Conservation (phyloP, 2,888 invertebrate genomes). For the Dryadula phaetusa region DNA sequence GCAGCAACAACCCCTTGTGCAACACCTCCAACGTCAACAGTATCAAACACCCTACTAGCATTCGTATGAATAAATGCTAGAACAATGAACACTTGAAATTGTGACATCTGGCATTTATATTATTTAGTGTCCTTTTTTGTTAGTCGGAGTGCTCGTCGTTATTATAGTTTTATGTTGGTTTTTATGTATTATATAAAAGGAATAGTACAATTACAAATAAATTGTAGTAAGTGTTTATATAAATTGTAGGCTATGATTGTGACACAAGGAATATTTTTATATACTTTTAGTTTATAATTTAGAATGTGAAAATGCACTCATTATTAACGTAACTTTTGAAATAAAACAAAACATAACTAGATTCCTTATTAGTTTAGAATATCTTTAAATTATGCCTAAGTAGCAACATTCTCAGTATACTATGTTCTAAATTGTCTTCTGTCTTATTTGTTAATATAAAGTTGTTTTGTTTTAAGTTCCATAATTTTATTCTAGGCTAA, state of each 20-base stretch:
- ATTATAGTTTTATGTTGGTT: background rate
- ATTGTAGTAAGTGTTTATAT: background rate
- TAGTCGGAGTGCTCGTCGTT: background rate
- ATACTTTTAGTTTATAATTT: slow-evolving; percentile 7
- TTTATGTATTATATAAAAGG: background rate
- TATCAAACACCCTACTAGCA: slow-evolving; percentile 75
- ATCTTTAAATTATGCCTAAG: background rate
- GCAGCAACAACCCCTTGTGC: slow-evolving; percentile 86
- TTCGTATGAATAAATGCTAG: slow-evolving; percentile 13
- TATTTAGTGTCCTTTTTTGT: background rate
- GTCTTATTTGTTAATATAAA: slow-evolving; percentile 13
- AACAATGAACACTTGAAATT: slow-evolving; percentile 13
- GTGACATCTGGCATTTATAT: slow-evolving; percentile 13
- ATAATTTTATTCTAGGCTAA: background rate
- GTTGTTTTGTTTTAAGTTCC: background rate
- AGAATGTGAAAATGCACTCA: background rate
- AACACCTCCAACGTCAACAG: slow-evolving; percentile 76
- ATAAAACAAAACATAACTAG: background rate
- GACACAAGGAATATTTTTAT: slow-evolving; percentile 14
- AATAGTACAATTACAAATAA: slow-evolving; percentile 11
- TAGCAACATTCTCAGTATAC: background rate
- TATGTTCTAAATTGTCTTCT: background rate
- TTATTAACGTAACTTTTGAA: background rate
- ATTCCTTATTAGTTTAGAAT: background rate
- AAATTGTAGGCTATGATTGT: background rate